Evolutionary conservation across 2,888 invertebrate species (phyloP), one percentile per base, ranked within the genome.

Genomic region (Xestia ashworthii): DNA sequence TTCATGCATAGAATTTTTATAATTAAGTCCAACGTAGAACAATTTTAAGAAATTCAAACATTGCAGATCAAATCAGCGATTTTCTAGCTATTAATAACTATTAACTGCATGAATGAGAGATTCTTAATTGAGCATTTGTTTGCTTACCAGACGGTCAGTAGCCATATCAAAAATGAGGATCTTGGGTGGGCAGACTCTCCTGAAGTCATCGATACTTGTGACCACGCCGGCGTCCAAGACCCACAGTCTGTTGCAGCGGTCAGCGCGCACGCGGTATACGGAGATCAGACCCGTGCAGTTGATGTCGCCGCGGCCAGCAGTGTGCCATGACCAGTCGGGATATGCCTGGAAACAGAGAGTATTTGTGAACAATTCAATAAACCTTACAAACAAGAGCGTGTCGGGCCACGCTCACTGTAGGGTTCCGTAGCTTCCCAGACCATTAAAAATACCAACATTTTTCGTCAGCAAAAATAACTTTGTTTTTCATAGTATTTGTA

Each of bases 231-330:
- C 98, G 94, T 99, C 98, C 76, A 98, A 94, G 2, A 98, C 98
- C 98, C 98, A 98, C 6, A 98, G 95, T 32, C 98, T 97, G 93
- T 98, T 98, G 94, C 98, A 98, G n/a, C 98, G 97, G 93, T 98
- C 98, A 53, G 98, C 96, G 32, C 98, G 97, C 70, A 98, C 93
- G 44, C 98, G 97, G 95, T 98, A 98, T 65, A 98, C 98, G 0
- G 98, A 98, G 74, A 98, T 97, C 48, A 99, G 93, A 0, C 98
- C 98, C 32, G 98, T 97, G 92, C 98, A 98, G 94, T 98, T 98
- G 91, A 98, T 97, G 87, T 97, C 97, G 0, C 97, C 97, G 38
- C 97, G 97, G 0, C 98, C 98, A 0, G 98, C 98, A 0, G 97
- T 96, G 88, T 98, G 98, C 97, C 98, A 98, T 0, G 98, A 97